These are phyloP conservation scores for Fragum whitleyi DNA, from an alignment of 2,888 invertebrate genomes.

Conservation along the genomic window DNA sequence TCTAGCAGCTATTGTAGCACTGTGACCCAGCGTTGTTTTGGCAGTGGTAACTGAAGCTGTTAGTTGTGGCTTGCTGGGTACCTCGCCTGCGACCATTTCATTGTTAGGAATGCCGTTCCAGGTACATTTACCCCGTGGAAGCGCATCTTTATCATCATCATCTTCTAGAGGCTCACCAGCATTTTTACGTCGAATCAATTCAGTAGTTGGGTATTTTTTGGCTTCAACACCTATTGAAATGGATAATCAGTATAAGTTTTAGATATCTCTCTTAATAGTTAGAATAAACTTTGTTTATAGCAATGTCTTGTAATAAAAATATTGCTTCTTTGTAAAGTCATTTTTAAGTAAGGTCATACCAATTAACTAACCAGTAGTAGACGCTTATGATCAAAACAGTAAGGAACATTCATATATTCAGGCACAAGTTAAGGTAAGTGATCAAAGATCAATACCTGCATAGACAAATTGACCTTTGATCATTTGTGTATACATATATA, in stretches of 20 bases:
- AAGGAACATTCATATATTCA: too few species aligned
- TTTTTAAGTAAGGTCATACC: too few species aligned
- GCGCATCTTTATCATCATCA: conserved; percentile 76
- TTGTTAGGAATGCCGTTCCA: conserved; percentile 81
- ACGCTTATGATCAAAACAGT: too few species aligned
- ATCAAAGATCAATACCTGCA: too few species aligned
- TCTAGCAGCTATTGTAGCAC: conserved; percentile 76
- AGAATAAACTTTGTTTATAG: background rate
- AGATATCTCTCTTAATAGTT: background rate
- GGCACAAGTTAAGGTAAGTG: too few species aligned
- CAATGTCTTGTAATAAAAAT: background rate
- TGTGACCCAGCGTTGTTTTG: conserved; percentile 83
- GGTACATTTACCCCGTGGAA: conserved; percentile 80
- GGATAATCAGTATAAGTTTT: background rate
- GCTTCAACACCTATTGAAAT: conserved; percentile 76
- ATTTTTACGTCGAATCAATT: conserved; percentile 82
- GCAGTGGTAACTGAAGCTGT: conserved; percentile 82
- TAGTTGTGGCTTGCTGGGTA: conserved; percentile 62
- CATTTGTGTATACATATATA: too few species aligned
- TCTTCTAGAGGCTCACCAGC: conserved; percentile 81
- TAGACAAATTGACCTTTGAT: too few species aligned
- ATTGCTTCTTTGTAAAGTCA: too few species aligned
- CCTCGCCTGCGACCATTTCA: conserved; percentile 73
- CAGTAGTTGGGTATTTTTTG: conserved; percentile 80
- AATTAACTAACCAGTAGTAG: too few species aligned